These are phyloP conservation scores for Abrostola tripartita DNA, from an alignment of 2,888 invertebrate genomes.

Conservation along the genomic window DNA sequence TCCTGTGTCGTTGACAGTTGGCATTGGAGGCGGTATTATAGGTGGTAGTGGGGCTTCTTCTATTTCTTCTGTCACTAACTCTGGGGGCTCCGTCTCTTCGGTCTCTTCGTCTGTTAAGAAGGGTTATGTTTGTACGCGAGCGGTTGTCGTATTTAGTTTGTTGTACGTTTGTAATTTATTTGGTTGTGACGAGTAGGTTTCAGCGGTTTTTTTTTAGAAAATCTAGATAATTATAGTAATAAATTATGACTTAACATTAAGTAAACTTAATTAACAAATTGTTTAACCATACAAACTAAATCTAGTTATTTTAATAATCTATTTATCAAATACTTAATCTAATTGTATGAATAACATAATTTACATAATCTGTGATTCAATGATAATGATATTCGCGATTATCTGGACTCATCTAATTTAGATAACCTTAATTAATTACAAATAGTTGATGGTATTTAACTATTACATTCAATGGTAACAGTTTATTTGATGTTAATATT, in stretches of 20 bases:
- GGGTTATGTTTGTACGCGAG: constrained; percentile 66
- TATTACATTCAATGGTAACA: constrained; percentile 19
- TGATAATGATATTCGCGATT: constrained; percentile 27
- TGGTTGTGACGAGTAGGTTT: constrained; percentile 18
- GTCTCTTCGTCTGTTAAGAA: constrained; percentile 80
- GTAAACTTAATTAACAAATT: neutral
- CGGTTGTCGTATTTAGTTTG: constrained; percentile 81
- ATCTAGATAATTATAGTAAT: neutral
- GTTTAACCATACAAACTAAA: neutral
- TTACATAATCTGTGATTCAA: constrained; percentile 21
- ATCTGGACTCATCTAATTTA: constrained; percentile 19
- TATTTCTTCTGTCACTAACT: constrained; percentile 64
- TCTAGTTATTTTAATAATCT: too few species aligned
- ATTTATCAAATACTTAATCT: neutral
- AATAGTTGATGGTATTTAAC: constrained; percentile 21
- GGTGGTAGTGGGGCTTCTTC: constrained; percentile 54
- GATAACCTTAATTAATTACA: neutral
- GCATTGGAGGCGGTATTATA: constrained; percentile 65
- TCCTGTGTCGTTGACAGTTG: constrained; percentile 74
- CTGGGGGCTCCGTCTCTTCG: constrained; percentile 75
- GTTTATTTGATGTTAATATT: constrained; percentile 1
- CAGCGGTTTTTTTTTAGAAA: neutral
- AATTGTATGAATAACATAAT: constrained; percentile 20
- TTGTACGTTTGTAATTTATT: neutral
- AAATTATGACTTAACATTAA: neutral